Percentiles rank a stretch among this genome's conserved stretches.
These are phyloP conservation scores for Scaptomyza reducta DNA, from an alignment of 2,888 invertebrate genomes.

Conservation along the genomic window DNA sequence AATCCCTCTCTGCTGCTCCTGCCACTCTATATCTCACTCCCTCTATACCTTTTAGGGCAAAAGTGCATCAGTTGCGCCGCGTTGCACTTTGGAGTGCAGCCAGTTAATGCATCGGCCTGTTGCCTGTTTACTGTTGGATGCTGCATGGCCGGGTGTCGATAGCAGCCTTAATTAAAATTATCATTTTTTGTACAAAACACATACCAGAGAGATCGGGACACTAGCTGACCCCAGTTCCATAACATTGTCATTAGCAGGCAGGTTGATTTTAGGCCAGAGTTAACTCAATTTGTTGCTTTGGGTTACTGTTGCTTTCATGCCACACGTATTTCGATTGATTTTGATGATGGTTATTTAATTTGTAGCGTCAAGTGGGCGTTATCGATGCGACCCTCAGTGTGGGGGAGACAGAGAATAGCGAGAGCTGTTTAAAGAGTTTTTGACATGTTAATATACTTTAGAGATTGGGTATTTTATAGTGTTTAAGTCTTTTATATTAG, in stretches of 20 bases:
- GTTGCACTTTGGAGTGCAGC: slow-evolving; percentile 74
- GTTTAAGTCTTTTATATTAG: no score
- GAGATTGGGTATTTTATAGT: background rate
- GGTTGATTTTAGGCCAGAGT: slow-evolving; percentile 75
- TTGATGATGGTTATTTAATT: slow-evolving; percentile 79
- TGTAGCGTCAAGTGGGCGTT: slow-evolving; percentile 74
- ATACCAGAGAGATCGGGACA: slow-evolving; percentile 26
- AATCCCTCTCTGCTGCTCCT: background rate
- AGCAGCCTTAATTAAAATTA: slow-evolving; percentile 79
- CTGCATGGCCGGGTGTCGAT: slow-evolving; percentile 67
- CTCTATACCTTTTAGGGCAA: slow-evolving; percentile 28
- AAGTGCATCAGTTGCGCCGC: slow-evolving; percentile 81
- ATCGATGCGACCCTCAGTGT: slow-evolving; percentile 65
- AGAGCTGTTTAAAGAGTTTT: slow-evolving; percentile 21
- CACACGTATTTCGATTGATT: slow-evolving; percentile 65
- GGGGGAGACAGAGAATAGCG: slow-evolving; percentile 13
- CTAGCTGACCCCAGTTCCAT: slow-evolving; percentile 20
- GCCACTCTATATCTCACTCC: background rate
- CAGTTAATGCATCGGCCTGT: slow-evolving; percentile 41
- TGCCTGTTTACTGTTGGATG: slow-evolving; percentile 15
- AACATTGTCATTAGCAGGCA: slow-evolving; percentile 57
- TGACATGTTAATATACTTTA: background rate
- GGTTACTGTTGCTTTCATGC: background rate
- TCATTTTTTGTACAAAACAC: slow-evolving; percentile 74
- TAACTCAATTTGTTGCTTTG: slow-evolving; percentile 70